A percentile compares a stretch with the other conserved stretches of the same genome.
Conservation (phyloP, 2,888 invertebrate genomes). For the Pachliopta kotzebuea region DNA sequence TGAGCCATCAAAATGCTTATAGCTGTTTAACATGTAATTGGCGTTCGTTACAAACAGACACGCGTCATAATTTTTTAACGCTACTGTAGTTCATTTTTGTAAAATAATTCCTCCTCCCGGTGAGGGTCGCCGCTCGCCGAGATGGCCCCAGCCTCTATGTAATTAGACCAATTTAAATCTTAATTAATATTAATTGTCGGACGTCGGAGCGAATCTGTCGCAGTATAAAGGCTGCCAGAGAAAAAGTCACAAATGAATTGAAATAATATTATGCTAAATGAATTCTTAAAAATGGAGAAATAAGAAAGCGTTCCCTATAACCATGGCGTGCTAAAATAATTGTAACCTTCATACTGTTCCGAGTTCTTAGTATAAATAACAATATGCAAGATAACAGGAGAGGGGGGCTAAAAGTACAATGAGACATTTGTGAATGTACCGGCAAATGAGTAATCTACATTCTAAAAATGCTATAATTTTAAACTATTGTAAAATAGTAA, state of each 20-base stretch:
- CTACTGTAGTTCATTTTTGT: constrained; percentile 36
- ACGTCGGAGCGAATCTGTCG: constrained; percentile 78
- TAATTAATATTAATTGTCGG: constrained; percentile 80
- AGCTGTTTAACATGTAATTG: constrained; percentile 5
- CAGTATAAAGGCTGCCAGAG: constrained; percentile 61
- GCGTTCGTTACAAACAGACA: not conserved
- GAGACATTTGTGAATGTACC: not conserved
- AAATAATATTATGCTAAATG: constrained; percentile 48
- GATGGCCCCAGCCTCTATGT: constrained; percentile 72
- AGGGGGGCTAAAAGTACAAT: not conserved
- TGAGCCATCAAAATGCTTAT: not conserved
- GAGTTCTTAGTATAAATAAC: constrained; percentile 7
- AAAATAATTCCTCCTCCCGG: constrained; percentile 48
- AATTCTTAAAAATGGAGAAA: constrained; percentile 10
- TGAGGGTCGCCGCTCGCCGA: constrained; percentile 61
- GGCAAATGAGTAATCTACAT: too few species aligned
- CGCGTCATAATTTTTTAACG: constrained; percentile 17
- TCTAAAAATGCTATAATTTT: not conserved
- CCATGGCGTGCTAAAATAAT: not conserved
- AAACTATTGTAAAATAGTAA: constrained; percentile 5
- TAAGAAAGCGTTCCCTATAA: constrained; percentile 7
- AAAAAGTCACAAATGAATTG: constrained; percentile 50
- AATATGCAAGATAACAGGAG: not conserved
- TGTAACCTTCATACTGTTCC: not conserved
- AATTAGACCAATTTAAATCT: constrained; percentile 81